Base-by-base conservation (phyloP, 1,140 invertebrate species). In the Sweltsa coloradensis region DNA sequence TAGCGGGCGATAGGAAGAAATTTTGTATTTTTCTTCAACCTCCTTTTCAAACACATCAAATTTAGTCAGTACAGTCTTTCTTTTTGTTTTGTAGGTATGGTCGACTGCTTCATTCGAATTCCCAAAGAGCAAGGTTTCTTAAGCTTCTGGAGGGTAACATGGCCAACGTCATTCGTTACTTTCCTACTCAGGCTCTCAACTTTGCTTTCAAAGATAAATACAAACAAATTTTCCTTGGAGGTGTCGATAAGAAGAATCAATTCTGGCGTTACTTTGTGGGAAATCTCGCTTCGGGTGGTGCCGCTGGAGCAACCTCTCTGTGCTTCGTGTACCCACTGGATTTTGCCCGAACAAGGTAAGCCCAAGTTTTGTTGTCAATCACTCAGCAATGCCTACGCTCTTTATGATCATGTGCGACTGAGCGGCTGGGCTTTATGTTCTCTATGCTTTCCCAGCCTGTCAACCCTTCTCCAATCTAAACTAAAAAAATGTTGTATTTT, bases 261-360 rank as follows among this genome's bases (percentile, higher is more conserved):
- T 93, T 93, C 68, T 78, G 79, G 74, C 75, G 77, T 55, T 89
- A 88, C 59, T 92, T 92, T 63, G 60, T 78, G 43, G 86, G 85
- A 53, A 88, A 96, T 67, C 73, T 96, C 54, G 85, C 87, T 6
- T 91, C 89, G 57, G 92, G 92, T 71, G 92, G 91, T 68, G 87
- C 87, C 49, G 90, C 93, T 59, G 93, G 93, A 60, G 91, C 89
- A 18, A 88, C 90, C 14, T 96, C 92, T 22, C 74, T 96, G 22
- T 90, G 86, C 67, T 94, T 97, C 60, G 92, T 97, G 41, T 97
- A 97, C 63, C 93, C 93, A 18, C 75, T 97, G 31, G 93, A 96
- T 70, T 96, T 90, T 67, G 89, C 88, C 58, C 75, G 93, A 75
- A 97, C 92, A 49, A 81, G 91, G 81, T 84, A 64, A 57, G 52